Conservation (phyloP, 2,113 vertebrate genomes). For the Pogonocichla stellata region DNA sequence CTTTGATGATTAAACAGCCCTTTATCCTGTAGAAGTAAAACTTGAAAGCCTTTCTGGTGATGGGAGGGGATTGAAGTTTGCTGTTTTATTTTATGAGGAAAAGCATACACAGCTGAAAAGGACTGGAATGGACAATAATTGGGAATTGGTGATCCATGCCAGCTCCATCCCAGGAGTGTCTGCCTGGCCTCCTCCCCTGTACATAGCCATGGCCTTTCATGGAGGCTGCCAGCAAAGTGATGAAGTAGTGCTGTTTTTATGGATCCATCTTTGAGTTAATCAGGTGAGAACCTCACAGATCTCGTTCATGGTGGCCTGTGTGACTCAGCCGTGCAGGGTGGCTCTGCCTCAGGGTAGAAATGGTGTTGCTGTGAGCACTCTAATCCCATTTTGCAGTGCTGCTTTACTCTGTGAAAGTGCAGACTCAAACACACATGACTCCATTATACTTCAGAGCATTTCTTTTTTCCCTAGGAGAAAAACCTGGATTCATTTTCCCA, state of each 20-base stretch:
- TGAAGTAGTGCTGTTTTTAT: background rate
- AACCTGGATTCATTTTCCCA: background rate
- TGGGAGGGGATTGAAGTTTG: background rate
- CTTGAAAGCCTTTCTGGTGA: conserved; percentile 22
- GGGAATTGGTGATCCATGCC: background rate
- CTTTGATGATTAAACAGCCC: conserved; percentile 37
- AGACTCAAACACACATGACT: background rate
- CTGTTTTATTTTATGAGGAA: background rate
- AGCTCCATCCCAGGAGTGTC: background rate
- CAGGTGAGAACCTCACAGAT: background rate
- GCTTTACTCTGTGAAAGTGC: background rate
- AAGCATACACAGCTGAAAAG: background rate
- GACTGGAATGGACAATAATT: background rate
- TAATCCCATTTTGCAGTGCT: background rate
- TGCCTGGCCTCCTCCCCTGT: background rate
- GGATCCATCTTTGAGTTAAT: background rate
- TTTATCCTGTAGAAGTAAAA: conserved; percentile 27
- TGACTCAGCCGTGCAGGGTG: background rate
- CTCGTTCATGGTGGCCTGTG: background rate
- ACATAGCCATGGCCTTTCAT: background rate
- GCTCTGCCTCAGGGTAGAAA: background rate
- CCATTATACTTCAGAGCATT: background rate
- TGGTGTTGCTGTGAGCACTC: background rate
- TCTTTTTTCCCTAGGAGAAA: background rate
- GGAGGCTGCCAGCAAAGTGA: background rate